Conservation (phyloP, 1,140 invertebrate species). For the Diuraphis noxia region DNA sequence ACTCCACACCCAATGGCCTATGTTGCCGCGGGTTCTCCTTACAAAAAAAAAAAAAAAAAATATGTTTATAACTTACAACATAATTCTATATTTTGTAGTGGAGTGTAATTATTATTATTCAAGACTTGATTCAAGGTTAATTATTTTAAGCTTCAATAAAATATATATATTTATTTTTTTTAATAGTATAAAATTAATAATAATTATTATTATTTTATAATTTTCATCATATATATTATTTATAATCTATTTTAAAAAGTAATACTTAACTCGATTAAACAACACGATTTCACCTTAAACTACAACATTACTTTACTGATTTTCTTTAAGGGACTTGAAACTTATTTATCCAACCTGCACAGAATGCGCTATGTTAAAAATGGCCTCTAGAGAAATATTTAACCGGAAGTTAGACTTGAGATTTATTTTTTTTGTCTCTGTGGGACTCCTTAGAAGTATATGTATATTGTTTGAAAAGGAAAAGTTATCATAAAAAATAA, state of each 20-base stretch:
- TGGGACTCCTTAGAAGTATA: neutral
- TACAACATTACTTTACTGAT: neutral
- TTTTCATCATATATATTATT: neutral
- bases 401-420: constrained; percentile 1
- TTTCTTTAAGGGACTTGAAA: neutral
- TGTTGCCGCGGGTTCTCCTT: too few species aligned
- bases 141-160: neutral
- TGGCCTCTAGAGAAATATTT: constrained; percentile 8
- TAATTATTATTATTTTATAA: neutral
- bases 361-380: neutral
- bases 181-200: neutral
- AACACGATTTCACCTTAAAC: neutral
- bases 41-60: too few species aligned
- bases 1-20: too few species aligned
- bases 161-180: neutral
- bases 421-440: constrained; percentile 40
- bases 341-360: neutral
- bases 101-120: neutral
- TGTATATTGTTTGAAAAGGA: neutral
- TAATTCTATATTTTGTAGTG: too few species aligned
- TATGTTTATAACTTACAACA: neutral
- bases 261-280: neutral
- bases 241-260: neutral
- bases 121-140: neutral
- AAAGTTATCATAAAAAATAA: constrained; percentile 27